Evolutionary conservation across 2,888 invertebrate genomes (phyloP).

Genomic region (Latrodectus hesperus): DNA sequence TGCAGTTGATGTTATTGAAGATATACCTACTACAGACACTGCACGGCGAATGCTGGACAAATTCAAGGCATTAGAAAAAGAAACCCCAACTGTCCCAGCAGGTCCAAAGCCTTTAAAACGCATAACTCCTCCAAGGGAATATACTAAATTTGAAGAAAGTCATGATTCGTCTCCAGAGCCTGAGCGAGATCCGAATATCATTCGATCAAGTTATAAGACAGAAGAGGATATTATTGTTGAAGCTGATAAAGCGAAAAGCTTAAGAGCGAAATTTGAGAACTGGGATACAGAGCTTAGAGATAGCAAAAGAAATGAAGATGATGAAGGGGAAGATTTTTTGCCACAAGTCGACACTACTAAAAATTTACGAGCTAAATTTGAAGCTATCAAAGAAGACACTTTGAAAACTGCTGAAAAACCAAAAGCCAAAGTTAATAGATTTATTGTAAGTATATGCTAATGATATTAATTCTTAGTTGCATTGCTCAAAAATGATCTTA

Average conservation of each 20-base stretch:
- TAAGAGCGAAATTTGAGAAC: slow-evolving; percentile 90
- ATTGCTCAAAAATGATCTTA: too few species aligned
- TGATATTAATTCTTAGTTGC: neutral
- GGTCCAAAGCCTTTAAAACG: slow-evolving; percentile 87
- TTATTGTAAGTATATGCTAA: slow-evolving; percentile 85
- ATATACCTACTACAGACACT: slow-evolving; percentile 81
- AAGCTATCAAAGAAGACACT: slow-evolving; percentile 82
- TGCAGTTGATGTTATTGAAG: slow-evolving; percentile 78
- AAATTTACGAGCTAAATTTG: slow-evolving; percentile 87
- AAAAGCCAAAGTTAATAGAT: slow-evolving; percentile 86
- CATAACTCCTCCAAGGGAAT: slow-evolving; percentile 91
- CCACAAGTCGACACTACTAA: slow-evolving; percentile 84
- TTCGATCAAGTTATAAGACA: slow-evolving; percentile 75
- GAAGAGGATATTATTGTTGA: slow-evolving; percentile 84
- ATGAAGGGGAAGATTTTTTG: slow-evolving; percentile 73
- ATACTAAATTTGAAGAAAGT: slow-evolving; percentile 74
- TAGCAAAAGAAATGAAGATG: slow-evolving; percentile 71
- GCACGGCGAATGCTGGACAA: slow-evolving; percentile 90
- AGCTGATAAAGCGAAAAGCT: slow-evolving; percentile 85
- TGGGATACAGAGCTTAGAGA: slow-evolving; percentile 78
- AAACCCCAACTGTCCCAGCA: slow-evolving; percentile 74
- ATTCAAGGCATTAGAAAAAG: slow-evolving; percentile 91
- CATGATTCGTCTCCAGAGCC: slow-evolving; percentile 70
- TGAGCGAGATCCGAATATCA: slow-evolving; percentile 71
- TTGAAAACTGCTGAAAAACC: slow-evolving; percentile 77